A percentile compares a stretch with the other conserved stretches of the same genome.
Evolutionary conservation across 2,113 vertebrate genomes (phyloP).

Genomic region (Dromiciops gliroides): DNA sequence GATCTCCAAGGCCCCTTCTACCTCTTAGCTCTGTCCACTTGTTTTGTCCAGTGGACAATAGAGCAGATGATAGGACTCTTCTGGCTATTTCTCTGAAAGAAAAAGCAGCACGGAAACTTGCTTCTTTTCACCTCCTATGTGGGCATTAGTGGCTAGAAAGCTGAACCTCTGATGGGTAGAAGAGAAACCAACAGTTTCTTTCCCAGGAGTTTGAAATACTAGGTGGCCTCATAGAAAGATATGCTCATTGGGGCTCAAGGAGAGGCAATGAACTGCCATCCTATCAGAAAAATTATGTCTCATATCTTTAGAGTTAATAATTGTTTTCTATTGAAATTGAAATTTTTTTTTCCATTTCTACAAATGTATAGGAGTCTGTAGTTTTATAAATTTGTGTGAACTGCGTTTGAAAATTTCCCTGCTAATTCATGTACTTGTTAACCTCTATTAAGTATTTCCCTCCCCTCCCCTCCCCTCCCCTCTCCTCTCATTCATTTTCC

Average conservation of each 20-base stretch:
- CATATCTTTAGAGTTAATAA: background rate
- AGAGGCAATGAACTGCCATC: background rate
- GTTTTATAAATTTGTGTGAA: background rate
- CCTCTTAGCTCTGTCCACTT: background rate
- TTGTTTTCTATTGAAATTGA: too few species aligned
- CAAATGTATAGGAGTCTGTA: background rate
- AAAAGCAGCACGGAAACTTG: background rate
- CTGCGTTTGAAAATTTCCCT: background rate
- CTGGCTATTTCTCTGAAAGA: background rate
- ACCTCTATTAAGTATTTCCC: background rate
- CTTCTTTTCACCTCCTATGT: background rate
- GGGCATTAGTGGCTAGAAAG: background rate
- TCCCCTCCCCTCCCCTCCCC: background rate
- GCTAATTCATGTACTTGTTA: background rate
- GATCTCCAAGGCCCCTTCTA: background rate
- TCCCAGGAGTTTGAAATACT: background rate
- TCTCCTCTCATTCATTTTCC: background rate
- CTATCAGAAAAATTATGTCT: background rate
- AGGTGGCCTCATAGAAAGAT: background rate
- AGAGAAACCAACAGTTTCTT: background rate
- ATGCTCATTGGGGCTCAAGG: background rate
- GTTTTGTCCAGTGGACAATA: background rate
- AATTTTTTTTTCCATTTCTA: too few species aligned
- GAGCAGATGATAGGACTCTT: background rate
- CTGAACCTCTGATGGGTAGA: background rate